Evolutionary conservation across 2,797 vertebrate genomes (phyloP), one percentile per base, ranked within the genome.

Genomic region (Picus viridis): DNA sequence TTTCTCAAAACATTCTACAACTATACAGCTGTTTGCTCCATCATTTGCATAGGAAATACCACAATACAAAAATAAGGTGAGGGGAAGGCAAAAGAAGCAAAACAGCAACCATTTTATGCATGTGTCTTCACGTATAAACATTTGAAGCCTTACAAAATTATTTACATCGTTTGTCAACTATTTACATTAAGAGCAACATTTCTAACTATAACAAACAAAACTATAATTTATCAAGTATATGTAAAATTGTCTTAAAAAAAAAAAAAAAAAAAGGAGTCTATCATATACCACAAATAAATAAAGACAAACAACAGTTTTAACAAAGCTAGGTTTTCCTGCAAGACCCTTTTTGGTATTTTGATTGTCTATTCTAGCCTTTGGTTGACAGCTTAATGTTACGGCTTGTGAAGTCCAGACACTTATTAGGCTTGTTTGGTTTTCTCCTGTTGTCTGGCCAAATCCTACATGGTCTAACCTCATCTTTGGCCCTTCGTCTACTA

Each of bases 81-180:
- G 49, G 64, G 65, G 59, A 67, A 84, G 82, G 90, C 85, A 92
- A 94, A 97, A 97, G 97, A 98, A 98, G 98, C 98, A 96, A 98
- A 98, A 98, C 98, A 98, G 97, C 97, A 98, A 98, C 96, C 84
- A 93, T 97, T 97, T 97, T 98, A 96, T 97, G 98, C 98, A 97
- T 97, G 97, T 98, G 98, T 98, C 98, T 98, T 96, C 98, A 97
- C 89, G 98, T 98, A 98, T 98, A 98, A 98, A 98, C 98, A 98
- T 98, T 98, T 96, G 98, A 98, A 98, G 98, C 97, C 97, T 98
- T 98, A 98, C 96, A 97, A 98, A 98, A 98, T 97, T 99, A 99
- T 99, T 98, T 99, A 99, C 99, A 99, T 97, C 98, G 39, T 98
- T 98, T 98, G 97, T 97, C 97, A 97, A 98, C 97, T 99, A 99